Conservation (phyloP, 2,797 vertebrate species). For the Acanthopagrus latus region DNA sequence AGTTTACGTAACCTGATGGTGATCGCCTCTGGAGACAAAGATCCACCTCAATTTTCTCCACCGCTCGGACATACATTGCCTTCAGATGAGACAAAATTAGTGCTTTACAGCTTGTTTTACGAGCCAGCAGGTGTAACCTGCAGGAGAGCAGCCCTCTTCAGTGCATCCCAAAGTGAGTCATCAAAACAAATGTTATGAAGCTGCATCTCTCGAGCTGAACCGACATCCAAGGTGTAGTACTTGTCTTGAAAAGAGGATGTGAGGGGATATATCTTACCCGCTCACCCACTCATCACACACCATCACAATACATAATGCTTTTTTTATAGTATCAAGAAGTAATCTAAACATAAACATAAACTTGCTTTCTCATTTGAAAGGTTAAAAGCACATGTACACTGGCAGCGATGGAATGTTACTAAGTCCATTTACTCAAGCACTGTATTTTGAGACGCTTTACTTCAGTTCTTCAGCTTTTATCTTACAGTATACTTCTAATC, state of each 20-base stretch:
- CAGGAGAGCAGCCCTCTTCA: background rate
- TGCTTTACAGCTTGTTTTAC: slow-evolving; percentile 11
- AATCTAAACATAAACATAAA: background rate
- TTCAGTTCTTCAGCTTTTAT: background rate
- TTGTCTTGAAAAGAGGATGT: slow-evolving; percentile 15
- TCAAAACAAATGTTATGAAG: slow-evolving; percentile 39
- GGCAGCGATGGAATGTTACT: background rate
- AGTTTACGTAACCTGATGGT: background rate
- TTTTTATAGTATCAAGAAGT: background rate
- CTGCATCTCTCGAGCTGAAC: slow-evolving; percentile 2
- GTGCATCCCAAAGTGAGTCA: slow-evolving; percentile 37
- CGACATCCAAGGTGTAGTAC: background rate
- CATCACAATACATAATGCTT: slow-evolving; percentile 12
- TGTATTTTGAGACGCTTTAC: background rate
- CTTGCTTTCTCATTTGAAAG: background rate
- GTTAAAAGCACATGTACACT: background rate
- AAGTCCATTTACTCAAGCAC: background rate
- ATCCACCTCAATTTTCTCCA: background rate
- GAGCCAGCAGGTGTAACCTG: background rate
- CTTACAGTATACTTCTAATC: background rate
- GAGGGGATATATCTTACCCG: slow-evolving; percentile 17
- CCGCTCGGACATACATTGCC: background rate
- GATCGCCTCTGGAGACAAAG: background rate
- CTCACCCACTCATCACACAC: background rate
- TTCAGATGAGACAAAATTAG: background rate